Evolutionary conservation across 2,888 invertebrate species (phyloP), one percentile per base, ranked within the genome.

Genomic region (Drosophila maculinotata): DNA sequence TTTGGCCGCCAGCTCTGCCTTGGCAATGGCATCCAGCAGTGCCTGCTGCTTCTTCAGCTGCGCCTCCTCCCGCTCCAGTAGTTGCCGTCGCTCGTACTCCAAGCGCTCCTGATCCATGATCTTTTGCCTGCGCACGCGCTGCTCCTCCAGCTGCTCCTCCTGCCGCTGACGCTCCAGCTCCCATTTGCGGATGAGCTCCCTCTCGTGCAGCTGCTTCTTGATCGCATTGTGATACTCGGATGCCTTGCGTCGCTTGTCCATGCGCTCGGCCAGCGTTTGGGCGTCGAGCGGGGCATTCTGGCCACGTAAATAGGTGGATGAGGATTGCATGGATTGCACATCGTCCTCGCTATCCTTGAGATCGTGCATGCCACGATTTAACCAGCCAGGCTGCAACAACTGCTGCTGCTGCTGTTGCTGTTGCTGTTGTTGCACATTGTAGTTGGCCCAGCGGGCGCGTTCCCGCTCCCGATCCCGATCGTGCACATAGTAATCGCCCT

Each of bases 161-260:
- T 93, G 93, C 69, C 95, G 91, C 72, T 94, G 93, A 51, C 93
- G 93, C 87, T 96, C 96, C 70, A 94, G 93, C 90, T 98, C 97
- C 90, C 95, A 95, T 81, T 94, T 94, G 10, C 95, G 93, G 51
- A 93, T 92, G 80, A 94, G 93, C 85, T 97, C 96, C 39, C 95
- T 94, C 88, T 97, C 97, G 89, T 96, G 95, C 51, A 98, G 92
- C 90, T 98, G 97, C 88, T 95, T 94, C 77, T 96, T 93, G 79
- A 97, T 96, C 10, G 96, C 97, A 65, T 95, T 95, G 91, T 98
- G 98, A 76, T 97, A 94, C 89, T 97, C 97, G 66, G 97, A 91
- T 0, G 97, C 97, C 91, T 96, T 95, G 69, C 96, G 94, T 23
- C 97, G 93, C 90, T 95, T 95, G 62, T 94, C 93, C 92, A 97